Evolutionary conservation across 2,888 invertebrate species (phyloP).

Genomic region (Chironomus tentans): DNA sequence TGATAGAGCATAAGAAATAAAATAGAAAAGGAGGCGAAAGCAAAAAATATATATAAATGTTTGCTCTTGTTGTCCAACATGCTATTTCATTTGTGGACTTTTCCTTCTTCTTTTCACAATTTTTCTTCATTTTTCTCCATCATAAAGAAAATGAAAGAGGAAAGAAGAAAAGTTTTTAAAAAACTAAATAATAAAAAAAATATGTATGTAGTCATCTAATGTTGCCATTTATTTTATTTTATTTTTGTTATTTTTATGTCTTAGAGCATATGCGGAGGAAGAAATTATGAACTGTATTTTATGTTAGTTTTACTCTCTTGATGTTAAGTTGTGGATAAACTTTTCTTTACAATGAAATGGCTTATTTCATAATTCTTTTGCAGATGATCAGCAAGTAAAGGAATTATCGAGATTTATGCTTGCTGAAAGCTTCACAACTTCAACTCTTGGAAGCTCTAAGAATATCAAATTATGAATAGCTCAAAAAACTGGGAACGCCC

Average conservation of each 20-base stretch:
- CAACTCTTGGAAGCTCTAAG: no score
- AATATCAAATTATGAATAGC: no score
- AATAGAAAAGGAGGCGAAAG: not conserved
- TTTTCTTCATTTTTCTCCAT: not conserved
- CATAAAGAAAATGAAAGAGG: not conserved
- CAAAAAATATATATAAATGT: not conserved
- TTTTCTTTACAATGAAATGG: not conserved
- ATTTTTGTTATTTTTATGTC: not conserved
- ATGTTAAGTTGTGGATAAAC: not conserved
- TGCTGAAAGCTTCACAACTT: no score
- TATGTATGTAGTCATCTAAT: not conserved
- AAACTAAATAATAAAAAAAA: not conserved
- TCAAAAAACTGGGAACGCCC: no score
- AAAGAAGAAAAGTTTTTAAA: not conserved
- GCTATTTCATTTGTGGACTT: constrained; percentile 4
- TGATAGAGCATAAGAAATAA: not conserved
- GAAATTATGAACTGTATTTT: not conserved
- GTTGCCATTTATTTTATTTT: not conserved
- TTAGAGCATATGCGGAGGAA: not conserved
- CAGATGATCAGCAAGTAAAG: no score
- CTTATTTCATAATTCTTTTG: not conserved
- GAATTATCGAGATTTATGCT: no score
- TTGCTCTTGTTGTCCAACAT: not conserved
- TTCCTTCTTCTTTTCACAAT: not conserved
- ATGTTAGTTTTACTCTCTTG: no score